Base-by-base conservation (phyloP, 2,113 vertebrate species). In the Indri indri region DNA sequence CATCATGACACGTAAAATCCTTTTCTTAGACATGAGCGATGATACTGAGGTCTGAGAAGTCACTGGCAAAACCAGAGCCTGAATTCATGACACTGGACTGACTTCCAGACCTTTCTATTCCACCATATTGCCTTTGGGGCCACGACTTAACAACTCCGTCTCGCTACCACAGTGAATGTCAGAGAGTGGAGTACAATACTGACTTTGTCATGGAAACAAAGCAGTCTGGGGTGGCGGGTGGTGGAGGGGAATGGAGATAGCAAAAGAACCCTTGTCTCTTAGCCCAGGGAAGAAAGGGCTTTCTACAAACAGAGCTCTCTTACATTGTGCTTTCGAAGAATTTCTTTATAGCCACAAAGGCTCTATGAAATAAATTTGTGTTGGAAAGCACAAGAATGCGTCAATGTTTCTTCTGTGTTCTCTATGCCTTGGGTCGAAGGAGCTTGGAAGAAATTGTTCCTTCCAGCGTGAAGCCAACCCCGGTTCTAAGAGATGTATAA, bases 271-370 rank as follows among this genome's bases (percentile, higher is more conserved):
- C 96, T 77, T 37, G 71, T 18, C 85, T 81, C 45, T 96, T 77
- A 92, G 50, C 70, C 54, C 9, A 95, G 42, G 34, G 50, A 86
- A 73, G 8, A 94, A 96, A 81, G 27, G 45, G 32, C 57, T 88
- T 82, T 80, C 91, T 59, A 61, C 27, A 50, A 96, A 97, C 91
- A 97, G 93, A 87, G 87, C 68, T 71, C 79, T 91, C 91, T 96
- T 95, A 95, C 40, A 93, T 91, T 95, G 87, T 94, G 68, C 94
- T 92, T 90, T 97, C 96, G 95, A 98, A 95, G 91, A 91, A 96
- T 84, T 86, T 93, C 57, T 97, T 96, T 90, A 90, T 14, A 91
- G 59, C 63, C 76, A 74, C 89, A 93, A 91, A 54, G 47, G 68
- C 68, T 89, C 85, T 81, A 66, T 66, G 52, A 96, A 97, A 87